These are phyloP conservation scores for Trimorus sp. DNA, from an alignment of 2,888 invertebrate genomes.

Conservation along the genomic window DNA sequence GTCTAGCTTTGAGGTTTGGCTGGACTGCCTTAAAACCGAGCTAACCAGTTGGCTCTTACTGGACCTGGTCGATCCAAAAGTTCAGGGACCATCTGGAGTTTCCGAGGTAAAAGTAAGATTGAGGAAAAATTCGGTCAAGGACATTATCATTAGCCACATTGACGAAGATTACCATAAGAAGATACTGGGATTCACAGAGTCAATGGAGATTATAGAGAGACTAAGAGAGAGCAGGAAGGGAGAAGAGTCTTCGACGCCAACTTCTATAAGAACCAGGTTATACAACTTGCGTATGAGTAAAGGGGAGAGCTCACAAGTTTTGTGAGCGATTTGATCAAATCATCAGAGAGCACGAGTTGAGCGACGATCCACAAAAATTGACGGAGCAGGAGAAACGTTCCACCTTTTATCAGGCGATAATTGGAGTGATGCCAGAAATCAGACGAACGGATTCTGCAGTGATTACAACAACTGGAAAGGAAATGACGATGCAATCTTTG, in stretches of 20 bases:
- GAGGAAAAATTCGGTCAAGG: constrained; percentile 64
- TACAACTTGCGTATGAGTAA: constrained; percentile 36
- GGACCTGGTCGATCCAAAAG: constrained; percentile 47
- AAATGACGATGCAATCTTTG: constrained; percentile 58
- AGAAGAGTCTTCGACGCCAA: constrained; percentile 55
- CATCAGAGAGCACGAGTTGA: constrained; percentile 47
- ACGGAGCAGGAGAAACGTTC: constrained; percentile 45
- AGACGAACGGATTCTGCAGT: constrained; percentile 56
- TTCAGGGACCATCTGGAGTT: constrained; percentile 38
- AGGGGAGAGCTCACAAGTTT: constrained; percentile 52
- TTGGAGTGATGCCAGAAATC: constrained; percentile 56
- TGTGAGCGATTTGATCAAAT: constrained; percentile 60
- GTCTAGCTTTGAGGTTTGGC: constrained; percentile 56
- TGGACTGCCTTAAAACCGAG: constrained; percentile 60
- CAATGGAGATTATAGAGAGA: constrained; percentile 46
- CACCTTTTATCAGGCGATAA: constrained; percentile 63
- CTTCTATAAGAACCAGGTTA: constrained; percentile 55
- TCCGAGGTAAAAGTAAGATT: constrained; percentile 21
- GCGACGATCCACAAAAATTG: constrained; percentile 45
- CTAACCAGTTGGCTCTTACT: constrained; percentile 56
- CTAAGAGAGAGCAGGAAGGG: constrained; percentile 56
- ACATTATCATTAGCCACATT: constrained; percentile 54
- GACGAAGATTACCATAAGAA: constrained; percentile 62
- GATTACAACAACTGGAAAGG: constrained; percentile 56
- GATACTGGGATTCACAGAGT: constrained; percentile 62